These are phyloP conservation scores for Silurus aristotelis DNA, from an alignment of 2,797 vertebrate genomes.

Conservation along the genomic window DNA sequence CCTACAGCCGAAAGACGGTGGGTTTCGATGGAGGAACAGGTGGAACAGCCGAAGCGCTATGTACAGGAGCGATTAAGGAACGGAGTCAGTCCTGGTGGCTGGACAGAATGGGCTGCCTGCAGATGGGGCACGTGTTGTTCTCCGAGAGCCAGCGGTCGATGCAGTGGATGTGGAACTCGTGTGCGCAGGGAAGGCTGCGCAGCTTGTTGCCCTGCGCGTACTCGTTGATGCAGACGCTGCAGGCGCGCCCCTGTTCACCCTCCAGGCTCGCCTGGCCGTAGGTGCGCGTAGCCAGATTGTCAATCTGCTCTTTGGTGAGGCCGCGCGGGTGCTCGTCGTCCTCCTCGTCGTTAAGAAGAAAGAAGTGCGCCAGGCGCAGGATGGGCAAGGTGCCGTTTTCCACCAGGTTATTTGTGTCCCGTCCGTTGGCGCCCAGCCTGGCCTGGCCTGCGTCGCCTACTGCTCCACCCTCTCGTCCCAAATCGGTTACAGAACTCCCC, in stretches of 20 bases:
- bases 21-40: slow-evolving; percentile 65
- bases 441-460: slow-evolving; percentile 64
- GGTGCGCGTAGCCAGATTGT: slow-evolving; percentile 91
- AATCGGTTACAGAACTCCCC: slow-evolving; percentile 50
- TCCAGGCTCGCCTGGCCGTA: slow-evolving; percentile 86
- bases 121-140: slow-evolving; percentile 95
- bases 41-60: slow-evolving; percentile 76
- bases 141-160: slow-evolving; percentile 96
- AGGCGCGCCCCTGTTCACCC: slow-evolving; percentile 83
- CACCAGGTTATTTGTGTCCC: slow-evolving; percentile 83
- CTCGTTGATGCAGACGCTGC: slow-evolving; percentile 95
- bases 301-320: slow-evolving; percentile 98
- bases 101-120: slow-evolving; percentile 87
- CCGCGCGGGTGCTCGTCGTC: slow-evolving; percentile 84
- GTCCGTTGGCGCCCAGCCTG: slow-evolving; percentile 70
- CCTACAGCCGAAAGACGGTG: slow-evolving; percentile 68
- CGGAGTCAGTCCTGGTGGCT: slow-evolving; percentile 77
- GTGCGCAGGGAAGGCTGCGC: slow-evolving; percentile 87
- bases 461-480: slow-evolving; percentile 62
- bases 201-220: slow-evolving; percentile 94
- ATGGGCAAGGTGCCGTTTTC: slow-evolving; percentile 90
- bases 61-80: slow-evolving; percentile 72
- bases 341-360: slow-evolving; percentile 88
- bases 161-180: slow-evolving; percentile 96
- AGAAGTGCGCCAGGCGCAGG: slow-evolving; percentile 89